These are phyloP conservation scores for Lutjanus campechanus DNA, from an alignment of 2,797 vertebrate genomes.

Conservation along the genomic window DNA sequence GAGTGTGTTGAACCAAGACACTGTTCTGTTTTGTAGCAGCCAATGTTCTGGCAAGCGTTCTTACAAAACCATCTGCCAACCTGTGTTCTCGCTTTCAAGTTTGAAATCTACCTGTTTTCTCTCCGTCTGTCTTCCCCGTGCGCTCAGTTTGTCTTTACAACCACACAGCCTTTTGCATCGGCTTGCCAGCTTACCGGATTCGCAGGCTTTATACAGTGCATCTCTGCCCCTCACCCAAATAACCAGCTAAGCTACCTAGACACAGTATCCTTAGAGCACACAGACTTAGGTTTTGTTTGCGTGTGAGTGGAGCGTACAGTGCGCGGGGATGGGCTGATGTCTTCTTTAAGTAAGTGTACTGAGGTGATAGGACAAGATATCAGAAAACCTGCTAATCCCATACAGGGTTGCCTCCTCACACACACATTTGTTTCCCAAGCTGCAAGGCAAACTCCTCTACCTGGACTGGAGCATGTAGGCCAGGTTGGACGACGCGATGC, in stretches of 20 bases:
- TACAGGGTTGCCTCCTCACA: conserved; percentile 79
- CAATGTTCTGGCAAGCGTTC: conserved; percentile 68
- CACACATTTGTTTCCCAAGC: conserved; percentile 61
- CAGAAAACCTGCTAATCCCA: conserved; percentile 77
- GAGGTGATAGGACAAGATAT: conserved; percentile 71
- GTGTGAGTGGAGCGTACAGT: conserved; percentile 50
- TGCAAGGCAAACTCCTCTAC: conserved; percentile 77
- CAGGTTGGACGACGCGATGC: conserved; percentile 25
- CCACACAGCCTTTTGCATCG: conserved; percentile 54
- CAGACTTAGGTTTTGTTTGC: conserved; percentile 63
- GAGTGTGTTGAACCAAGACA: conserved; percentile 51
- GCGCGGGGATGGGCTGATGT: conserved; percentile 62
- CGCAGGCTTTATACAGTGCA: conserved; percentile 36
- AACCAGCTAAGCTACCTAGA: conserved; percentile 75
- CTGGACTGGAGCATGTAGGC: conserved; percentile 30
- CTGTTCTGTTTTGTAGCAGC: conserved; percentile 69
- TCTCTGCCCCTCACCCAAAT: conserved; percentile 61
- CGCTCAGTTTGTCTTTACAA: conserved; percentile 58
- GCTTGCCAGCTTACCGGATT: conserved; percentile 67
- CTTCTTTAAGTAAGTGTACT: conserved; percentile 75
- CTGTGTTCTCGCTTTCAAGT: conserved; percentile 67
- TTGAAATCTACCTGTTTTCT: conserved; percentile 64
- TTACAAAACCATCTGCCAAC: conserved; percentile 70
- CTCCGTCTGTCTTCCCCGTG: conserved; percentile 34
- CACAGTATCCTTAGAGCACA: conserved; percentile 74